Evolutionary conservation across 2,113 vertebrate species (phyloP), one percentile per base, ranked within the genome.

Genomic region (Eidolon helvum): DNA sequence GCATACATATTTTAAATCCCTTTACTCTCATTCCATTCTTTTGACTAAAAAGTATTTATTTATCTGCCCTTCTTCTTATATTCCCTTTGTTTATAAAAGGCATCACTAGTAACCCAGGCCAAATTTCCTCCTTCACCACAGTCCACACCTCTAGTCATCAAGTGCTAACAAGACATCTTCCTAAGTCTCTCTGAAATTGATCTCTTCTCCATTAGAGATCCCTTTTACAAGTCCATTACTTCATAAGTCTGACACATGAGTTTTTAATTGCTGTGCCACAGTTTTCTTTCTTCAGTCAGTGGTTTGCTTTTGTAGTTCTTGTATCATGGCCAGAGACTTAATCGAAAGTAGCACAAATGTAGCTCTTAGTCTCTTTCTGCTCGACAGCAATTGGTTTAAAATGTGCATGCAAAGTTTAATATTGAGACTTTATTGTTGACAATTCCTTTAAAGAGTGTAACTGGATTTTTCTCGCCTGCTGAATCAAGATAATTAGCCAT

Each of bases 401-500:
- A 24, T 1, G 5, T 15, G 40, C 38, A 15, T 45, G 69, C 69
- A 28, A 45, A 72, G 40, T 43, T 72, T 43, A 40, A 26, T 45
- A 14, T 72, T 14, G 24, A 28, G 69, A 16, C 12, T 43, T 43
- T 28, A 72, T 72, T 28, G 40, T 24, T 16, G 69, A 4, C 28
- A 16, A 18, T 74, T 30, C 71, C 71, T 45, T 43, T 74, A 30
- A 30, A 15, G 40, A 28, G 14, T 7, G 26, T 30, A 45, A 48
- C 43, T 74, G 43, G 71, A 18, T 74, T 45, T 48, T 45, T 48
- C 99, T 99, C 98, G 94, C 97, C 61, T 22, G 98, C 12, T 78
- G 98, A 87, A 75, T 98, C 97, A 87, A 98, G 98, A 82, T 98
- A 87, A 63, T 30, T 98, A 92, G 98, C 99, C 98, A 98, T 98